Evolutionary conservation across 2,888 invertebrate genomes (phyloP).

Genomic region (Yponomeuta malinellus): DNA sequence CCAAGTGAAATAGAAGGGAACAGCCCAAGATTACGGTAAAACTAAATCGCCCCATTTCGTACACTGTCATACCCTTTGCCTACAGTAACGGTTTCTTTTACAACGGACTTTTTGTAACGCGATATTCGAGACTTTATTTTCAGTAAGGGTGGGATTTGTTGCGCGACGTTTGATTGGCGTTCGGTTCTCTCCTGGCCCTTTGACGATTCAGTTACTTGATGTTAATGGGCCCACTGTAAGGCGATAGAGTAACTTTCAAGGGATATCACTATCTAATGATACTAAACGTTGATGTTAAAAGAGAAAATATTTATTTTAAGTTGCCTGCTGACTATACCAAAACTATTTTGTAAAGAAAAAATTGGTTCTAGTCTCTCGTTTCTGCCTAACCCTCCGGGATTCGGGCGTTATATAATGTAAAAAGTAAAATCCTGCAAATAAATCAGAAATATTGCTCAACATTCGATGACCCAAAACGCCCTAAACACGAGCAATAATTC

Average conservation of each 20-base stretch:
- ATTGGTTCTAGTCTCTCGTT: too few relatives aligned
- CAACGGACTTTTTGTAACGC: conserved; percentile 73
- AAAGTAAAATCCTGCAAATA: not conserved
- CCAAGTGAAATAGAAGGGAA: not conserved
- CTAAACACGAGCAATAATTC: conserved; percentile 51
- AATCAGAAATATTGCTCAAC: not conserved
- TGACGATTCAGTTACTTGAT: conserved; percentile 50
- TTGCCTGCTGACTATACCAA: not conserved
- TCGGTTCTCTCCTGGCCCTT: conserved; percentile 34
- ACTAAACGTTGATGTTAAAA: not conserved
- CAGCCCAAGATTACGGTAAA: conserved; percentile 49
- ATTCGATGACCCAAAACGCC: not conserved
- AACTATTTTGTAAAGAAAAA: too few relatives aligned
- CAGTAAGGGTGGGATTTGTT: conserved; percentile 64
- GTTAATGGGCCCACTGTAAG: conserved; percentile 32
- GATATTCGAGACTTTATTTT: conserved; percentile 65
- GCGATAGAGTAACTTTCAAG: conserved; percentile 18
- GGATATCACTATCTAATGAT: not conserved
- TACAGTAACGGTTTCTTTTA: conserved; percentile 71
- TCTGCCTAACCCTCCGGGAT: too few relatives aligned
- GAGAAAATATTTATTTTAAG: not conserved
- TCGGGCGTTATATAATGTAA: too few relatives aligned
- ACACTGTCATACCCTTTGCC: conserved; percentile 68
- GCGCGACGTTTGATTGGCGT: conserved; percentile 56
- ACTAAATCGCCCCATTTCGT: conserved; percentile 66